These are phyloP conservation scores for Drosophila maculinotata DNA, from an alignment of 2,888 invertebrate genomes.

Conservation along the genomic window DNA sequence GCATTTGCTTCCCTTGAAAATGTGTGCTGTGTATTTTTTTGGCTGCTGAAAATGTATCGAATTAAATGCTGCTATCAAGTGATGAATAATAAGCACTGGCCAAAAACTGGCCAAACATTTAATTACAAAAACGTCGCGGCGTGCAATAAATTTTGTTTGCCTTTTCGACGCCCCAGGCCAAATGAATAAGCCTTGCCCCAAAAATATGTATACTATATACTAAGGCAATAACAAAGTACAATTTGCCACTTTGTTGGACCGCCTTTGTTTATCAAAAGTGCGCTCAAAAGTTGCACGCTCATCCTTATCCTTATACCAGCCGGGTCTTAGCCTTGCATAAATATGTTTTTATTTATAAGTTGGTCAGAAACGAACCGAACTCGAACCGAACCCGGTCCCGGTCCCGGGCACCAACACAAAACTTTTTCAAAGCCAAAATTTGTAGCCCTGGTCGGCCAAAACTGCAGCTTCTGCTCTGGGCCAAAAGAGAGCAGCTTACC, in stretches of 20 bases:
- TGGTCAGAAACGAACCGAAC: conserved; percentile 22
- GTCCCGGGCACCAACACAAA: conserved; percentile 33
- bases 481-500: conserved; percentile 41
- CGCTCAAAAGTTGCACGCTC: conserved; percentile 62
- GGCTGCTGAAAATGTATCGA: conserved; percentile 28
- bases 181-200: conserved; percentile 29
- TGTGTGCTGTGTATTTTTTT: too few relatives aligned
- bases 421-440: conserved; percentile 77
- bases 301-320: conserved; percentile 68
- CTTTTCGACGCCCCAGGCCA: conserved; percentile 43
- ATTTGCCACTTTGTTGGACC: conserved; percentile 56
- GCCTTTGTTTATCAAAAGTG: conserved; percentile 61
- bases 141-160: conserved; percentile 72
- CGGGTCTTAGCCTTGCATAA: conserved; percentile 69
- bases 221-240: conserved; percentile 34
- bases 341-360: conserved; percentile 77
- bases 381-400: conserved; percentile 3
- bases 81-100: conserved; percentile 71
- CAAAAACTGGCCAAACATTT: conserved; percentile 68
- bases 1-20: conserved; percentile 32
- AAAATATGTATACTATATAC: conserved; percentile 25
- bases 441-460: conserved; percentile 54
- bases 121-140: conserved; percentile 78
- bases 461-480: conserved; percentile 25
- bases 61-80: conserved; percentile 58